These are phyloP conservation scores for Anguilla marmorata DNA, from an alignment of 2,797 vertebrate genomes.

Conservation along the genomic window DNA sequence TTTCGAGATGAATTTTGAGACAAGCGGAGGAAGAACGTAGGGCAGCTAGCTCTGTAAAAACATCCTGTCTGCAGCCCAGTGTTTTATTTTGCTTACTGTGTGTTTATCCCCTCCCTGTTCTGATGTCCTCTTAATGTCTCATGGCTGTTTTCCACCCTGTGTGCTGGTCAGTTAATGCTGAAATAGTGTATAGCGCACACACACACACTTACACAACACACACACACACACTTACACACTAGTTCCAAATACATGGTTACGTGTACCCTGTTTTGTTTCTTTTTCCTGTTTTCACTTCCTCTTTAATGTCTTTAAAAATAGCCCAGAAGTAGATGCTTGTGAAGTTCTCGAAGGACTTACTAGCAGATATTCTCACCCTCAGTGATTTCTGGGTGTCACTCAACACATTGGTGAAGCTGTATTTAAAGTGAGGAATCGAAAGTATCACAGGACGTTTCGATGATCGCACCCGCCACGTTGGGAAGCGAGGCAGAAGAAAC, in stretches of 20 bases:
- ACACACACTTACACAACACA: not conserved
- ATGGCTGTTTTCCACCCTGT: not conserved
- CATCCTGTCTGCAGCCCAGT: constrained; percentile 41
- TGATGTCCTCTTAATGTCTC: not conserved
- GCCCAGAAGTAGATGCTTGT: not conserved
- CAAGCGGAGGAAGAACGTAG: constrained; percentile 21
- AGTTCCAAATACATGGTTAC: not conserved
- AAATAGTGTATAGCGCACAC: not conserved
- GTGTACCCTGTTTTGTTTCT: not conserved
- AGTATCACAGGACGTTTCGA: not conserved
- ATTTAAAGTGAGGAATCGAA: not conserved
- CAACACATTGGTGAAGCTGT: not conserved
- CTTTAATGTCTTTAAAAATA: not conserved
- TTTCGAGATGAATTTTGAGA: constrained; percentile 35
- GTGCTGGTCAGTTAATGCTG: not conserved
- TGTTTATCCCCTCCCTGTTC: constrained; percentile 9
- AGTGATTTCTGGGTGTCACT: not conserved
- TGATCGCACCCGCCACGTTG: not conserved
- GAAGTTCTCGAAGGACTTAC: not conserved
- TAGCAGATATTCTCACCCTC: not conserved
- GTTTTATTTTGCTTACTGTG: not conserved
- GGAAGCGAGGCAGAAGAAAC: not conserved
- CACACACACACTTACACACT: not conserved
- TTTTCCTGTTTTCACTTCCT: constrained; percentile 16
- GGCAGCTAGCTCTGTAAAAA: constrained; percentile 27